Evolutionary conservation across 1,140 invertebrate species (phyloP), one percentile per base, ranked within the genome.

Genomic region (Cydia amplana): DNA sequence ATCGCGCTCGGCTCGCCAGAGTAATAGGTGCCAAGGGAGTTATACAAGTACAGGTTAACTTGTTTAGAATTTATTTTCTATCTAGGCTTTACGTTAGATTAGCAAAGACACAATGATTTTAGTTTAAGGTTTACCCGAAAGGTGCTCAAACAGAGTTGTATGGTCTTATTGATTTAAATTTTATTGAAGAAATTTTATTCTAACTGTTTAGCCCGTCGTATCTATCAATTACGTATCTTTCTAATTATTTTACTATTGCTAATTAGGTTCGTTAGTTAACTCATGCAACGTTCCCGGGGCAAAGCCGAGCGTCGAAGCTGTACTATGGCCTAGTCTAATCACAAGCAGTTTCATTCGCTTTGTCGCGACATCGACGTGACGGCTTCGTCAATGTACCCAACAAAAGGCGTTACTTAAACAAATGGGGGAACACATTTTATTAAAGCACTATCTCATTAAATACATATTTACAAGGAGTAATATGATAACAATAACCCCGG

Each of bases 381-480:
- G 74, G 79, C 80, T 65, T 63, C 73, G 72, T 65, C 73, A 74
- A 73, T 78, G 72, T 82, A 72, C 75, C 76, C 75, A 80, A 81
- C 78, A 76, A 78, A 85, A 82, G 82, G 83, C 79, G 67, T 77
- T 73, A 79, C 75, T 77, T 76, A 83, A 82, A 77, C 80, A 81
- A 84, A 81, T 76, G 70, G 78, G 85, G 82, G 89, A 91, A 92
- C 88, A 91, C 90, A 88, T 87, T 88, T 86, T 75, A 83, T 86
- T 92, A 89, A 92, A 91, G 89, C 88, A 87, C 87, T 90, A 90
- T 91, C 75, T 84, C 83, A 91, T 91, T 70, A 70, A 70, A 36
- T 91, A 92, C 89, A 92, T 92, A 92, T 91, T 87, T 91, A 92
- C 90, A 92, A 74, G 84, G 76, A 77, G 80, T 78, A 79, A 80